phyloP scores from a whole-genome alignment of 1,140 invertebrate species.

The Brachionus manjavacas region DNA sequence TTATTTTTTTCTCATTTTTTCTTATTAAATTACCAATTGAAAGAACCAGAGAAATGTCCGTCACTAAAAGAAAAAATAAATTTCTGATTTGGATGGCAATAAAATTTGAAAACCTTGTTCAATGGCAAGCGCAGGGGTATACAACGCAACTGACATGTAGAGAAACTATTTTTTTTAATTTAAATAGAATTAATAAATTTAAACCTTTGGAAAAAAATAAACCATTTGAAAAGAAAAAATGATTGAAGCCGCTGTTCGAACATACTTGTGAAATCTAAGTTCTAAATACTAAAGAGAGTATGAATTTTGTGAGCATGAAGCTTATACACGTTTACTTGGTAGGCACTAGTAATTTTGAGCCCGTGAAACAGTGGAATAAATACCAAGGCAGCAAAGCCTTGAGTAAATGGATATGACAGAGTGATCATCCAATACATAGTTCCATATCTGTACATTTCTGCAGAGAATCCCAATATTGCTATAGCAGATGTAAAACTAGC shows the following conservation, averaged over 20 bases:
- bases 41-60: constrained; percentile 16
- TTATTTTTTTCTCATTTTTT: background rate
- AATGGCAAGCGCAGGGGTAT: constrained; percentile 82
- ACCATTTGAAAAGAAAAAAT: constrained; percentile 41
- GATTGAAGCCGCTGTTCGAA: background rate
- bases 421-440: constrained; percentile 49
- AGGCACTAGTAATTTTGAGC: constrained; percentile 52
- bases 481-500: constrained; percentile 56
- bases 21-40: constrained; percentile 3
- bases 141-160: constrained; percentile 86
- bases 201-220: background rate
- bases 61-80: background rate
- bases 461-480: constrained; percentile 56
- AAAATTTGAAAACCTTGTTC: constrained; percentile 71
- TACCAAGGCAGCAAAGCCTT: constrained; percentile 46
- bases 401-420: constrained; percentile 34
- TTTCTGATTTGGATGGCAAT: background rate
- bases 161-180: constrained; percentile 59
- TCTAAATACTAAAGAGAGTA: constrained; percentile 62
- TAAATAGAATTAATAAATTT: background rate
- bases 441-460: constrained; percentile 51
- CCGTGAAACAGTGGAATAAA: constrained; percentile 55
- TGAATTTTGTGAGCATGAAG: too few relatives aligned
- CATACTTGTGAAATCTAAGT: constrained; percentile 25
- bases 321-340: constrained; percentile 44